Base-by-base conservation (phyloP, 2,797 vertebrate genomes). In the Eutrigla gurnardus region DNA sequence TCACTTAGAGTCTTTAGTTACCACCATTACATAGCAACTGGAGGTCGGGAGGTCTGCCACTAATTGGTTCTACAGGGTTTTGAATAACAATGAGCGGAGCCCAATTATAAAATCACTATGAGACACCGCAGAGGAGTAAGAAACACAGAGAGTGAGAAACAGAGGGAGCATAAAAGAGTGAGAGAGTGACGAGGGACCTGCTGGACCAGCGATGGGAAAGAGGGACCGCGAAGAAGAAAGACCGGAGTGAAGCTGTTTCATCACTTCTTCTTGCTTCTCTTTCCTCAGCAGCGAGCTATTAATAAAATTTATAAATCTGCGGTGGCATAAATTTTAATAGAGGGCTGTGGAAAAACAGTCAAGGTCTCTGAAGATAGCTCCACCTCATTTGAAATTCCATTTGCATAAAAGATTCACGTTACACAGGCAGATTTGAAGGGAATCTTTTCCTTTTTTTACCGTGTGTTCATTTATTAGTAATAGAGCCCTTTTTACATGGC, bases 1-100 rank as follows among this genome's bases (percentile, higher is more conserved):
- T 88, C 85, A 61, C 91, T 94, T 91, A 83, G 63, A 94, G 94
- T 90, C 95, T 90, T 94, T 87, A 88, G 94, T 93, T 93, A 74
- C 52, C 85, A 82, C 86, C 82, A 89, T 86, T 71, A 92, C 92
- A 81, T 87, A 89, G 92, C 91, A 93, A 81, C 90, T 81, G 65
- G 67, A 83, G 96, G 96, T 95, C 93, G 90, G 88, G 91, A 93
- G 94, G 95, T 91, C 73, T 78, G 59, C 75, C 69, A 79, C 94
- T 96, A 96, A 97, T 97, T 96, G 96, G 95, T 92, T 94, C 94
- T 93, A 93, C 91, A 86, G 93, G 92, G 93, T 91, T 95, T 93
- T 86, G 92, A 95, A 94, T 88, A 90, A 92, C 90, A 95, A 93
- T 94, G 92, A 92, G 95, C 85, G 59, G 67, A 71, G 92, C 83